Evolutionary conservation across 2,888 invertebrate species (phyloP).

Genomic region (Lasioglossum villosulum): DNA sequence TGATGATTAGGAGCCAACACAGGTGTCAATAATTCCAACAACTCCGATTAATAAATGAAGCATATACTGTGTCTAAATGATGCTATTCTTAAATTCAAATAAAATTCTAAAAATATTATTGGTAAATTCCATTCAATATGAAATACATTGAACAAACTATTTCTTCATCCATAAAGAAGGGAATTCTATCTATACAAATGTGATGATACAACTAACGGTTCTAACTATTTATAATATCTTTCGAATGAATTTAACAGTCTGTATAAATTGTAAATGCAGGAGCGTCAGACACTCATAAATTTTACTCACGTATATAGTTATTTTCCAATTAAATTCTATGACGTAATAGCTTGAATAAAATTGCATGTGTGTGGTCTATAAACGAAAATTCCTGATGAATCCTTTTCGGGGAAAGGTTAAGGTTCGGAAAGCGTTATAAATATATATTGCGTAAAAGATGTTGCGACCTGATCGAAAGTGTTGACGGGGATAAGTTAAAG

Average conservation of each 20-base stretch:
- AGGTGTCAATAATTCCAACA: neutral
- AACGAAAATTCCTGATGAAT: slow-evolving; percentile 21
- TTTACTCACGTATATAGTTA: neutral
- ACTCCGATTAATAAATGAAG: neutral
- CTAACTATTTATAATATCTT: too few relatives aligned
- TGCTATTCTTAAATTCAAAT: neutral
- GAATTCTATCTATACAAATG: neutral
- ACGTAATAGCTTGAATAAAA: slow-evolving; percentile 22
- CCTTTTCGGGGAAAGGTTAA: slow-evolving; percentile 59
- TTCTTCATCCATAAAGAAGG: neutral
- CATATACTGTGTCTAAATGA: neutral
- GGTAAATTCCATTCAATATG: neutral
- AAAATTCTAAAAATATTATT: neutral
- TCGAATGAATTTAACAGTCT: neutral
- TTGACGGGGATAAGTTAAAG: neutral
- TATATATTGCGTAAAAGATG: slow-evolving; percentile 60
- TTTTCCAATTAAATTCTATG: slow-evolving; percentile 20
- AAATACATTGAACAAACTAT: neutral
- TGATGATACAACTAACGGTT: too few relatives aligned
- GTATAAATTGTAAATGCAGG: neutral
- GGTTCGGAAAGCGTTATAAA: slow-evolving; percentile 43
- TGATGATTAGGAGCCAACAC: neutral
- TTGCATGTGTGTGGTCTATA: neutral
- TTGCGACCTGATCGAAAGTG: slow-evolving; percentile 9
- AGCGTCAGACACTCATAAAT: neutral